Conservation (phyloP, 2,888 invertebrate genomes). For the Trissolcus japonicus region DNA sequence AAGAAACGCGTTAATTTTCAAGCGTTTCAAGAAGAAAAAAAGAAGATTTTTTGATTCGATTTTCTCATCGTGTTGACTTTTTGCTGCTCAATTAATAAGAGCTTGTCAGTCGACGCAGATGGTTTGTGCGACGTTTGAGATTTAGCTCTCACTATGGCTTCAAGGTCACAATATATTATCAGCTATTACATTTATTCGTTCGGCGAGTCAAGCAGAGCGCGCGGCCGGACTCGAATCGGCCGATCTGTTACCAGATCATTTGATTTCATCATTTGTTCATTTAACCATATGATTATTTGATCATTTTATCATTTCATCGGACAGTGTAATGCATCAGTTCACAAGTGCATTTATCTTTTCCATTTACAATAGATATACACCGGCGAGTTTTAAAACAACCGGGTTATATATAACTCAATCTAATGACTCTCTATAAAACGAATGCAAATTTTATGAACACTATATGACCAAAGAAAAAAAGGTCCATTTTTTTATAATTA, state of each 20-base stretch:
- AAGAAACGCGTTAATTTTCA: too few relatives aligned
- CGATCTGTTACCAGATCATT: slow-evolving; percentile 48
- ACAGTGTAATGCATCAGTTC: slow-evolving; percentile 49
- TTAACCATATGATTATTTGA: slow-evolving; percentile 51
- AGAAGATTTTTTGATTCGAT: slow-evolving; percentile 1
- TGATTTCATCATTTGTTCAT: slow-evolving; percentile 55
- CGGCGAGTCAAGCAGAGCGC: slow-evolving; percentile 23
- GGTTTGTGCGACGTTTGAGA: slow-evolving; percentile 47
- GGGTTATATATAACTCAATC: slow-evolving; percentile 44
- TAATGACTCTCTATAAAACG: slow-evolving; percentile 50
- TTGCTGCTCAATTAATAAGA: slow-evolving; percentile 45
- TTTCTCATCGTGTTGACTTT: slow-evolving; percentile 28
- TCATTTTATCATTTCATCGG: slow-evolving; percentile 49
- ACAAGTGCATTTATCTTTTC: slow-evolving; percentile 41
- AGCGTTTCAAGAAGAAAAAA: too few relatives aligned
- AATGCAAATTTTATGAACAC: slow-evolving; percentile 51
- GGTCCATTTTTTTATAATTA: slow-evolving; percentile 36
- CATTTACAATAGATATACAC: slow-evolving; percentile 44
- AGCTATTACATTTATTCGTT: slow-evolving; percentile 55
- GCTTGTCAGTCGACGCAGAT: slow-evolving; percentile 52
- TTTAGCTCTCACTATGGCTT: slow-evolving; percentile 54
- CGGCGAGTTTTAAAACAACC: slow-evolving; percentile 30
- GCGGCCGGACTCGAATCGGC: slow-evolving; percentile 19
- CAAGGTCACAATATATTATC: slow-evolving; percentile 56
- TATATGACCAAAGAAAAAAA: slow-evolving; percentile 24